Evolutionary conservation across 2,888 invertebrate genomes (phyloP).

Genomic region (Lasioglossum calceatum): DNA sequence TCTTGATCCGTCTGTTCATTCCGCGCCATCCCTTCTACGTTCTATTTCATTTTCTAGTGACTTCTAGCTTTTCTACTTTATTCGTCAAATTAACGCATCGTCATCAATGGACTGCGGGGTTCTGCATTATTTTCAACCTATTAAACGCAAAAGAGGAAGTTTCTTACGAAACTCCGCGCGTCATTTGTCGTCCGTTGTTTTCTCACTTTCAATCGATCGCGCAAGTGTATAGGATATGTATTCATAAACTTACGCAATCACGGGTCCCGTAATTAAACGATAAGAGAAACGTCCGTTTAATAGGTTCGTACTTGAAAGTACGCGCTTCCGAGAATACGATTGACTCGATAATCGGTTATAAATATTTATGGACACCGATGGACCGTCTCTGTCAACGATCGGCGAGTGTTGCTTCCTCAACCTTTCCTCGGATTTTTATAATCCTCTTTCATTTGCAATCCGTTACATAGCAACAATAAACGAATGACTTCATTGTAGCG

Average conservation of each 20-base stretch:
- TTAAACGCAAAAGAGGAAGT: not conserved
- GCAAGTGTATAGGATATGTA: not conserved
- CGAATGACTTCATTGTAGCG: not conserved
- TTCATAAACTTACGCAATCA: conserved; percentile 41
- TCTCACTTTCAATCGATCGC: conserved; percentile 22
- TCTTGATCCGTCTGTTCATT: not conserved
- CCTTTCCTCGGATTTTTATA: not conserved
- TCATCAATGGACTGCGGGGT: not conserved
- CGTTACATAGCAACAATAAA: not conserved
- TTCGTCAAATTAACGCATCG: too few relatives aligned
- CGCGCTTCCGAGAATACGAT: conserved; percentile 15
- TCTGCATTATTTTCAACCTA: not conserved
- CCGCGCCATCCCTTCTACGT: not conserved
- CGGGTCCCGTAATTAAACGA: conserved; percentile 7
- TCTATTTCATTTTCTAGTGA: not conserved
- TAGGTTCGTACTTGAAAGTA: conserved; percentile 20
- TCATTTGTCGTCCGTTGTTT: conserved; percentile 19
- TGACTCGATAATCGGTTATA: conserved; percentile 14
- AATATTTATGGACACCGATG: not conserved
- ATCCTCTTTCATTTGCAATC: not conserved
- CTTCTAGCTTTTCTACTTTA: not conserved
- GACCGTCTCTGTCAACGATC: not conserved
- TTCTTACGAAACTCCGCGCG: not conserved
- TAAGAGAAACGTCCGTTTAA: conserved; percentile 3
- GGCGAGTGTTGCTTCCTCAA: not conserved